Base-by-base conservation (phyloP, 2,888 invertebrate genomes). In the Oeneis ivallda region DNA sequence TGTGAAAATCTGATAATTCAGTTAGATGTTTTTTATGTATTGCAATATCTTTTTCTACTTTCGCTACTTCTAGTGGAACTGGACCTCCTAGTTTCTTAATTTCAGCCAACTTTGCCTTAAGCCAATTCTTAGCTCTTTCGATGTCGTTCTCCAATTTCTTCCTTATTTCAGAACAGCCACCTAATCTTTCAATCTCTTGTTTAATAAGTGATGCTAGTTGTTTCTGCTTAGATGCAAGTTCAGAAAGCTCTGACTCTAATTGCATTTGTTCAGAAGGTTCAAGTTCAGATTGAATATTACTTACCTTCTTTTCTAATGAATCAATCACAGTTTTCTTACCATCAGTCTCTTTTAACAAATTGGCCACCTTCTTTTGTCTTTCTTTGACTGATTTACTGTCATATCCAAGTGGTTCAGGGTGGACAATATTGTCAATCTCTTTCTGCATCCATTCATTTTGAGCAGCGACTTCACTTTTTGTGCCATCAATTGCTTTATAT, bases 261-360 rank as follows among this genome's bases (percentile, higher is more conserved):
- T 96, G 94, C 72, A 95, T 94, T 73, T 96, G 95, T 83, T 98
- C 98, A 0, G 94, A 94, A 7, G 96, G 94, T 82, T 98, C 98
- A 45, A 98, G 84, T 82, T 98, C 98, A 67, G 96, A 94, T 77
- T 96, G 95, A 89, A 98, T 95, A 72, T 96, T 96, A 68, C 94
- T 94, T 13, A 97, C 94, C 67, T 97, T 95, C 84, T 96, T 96
- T 74, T 96, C 95, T 34, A 98, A 87, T 0, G 96, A 95, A 75
- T 97, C 96, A 65, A 96, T 95, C 6, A 96, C 93, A 0, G 96
- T 94, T 76, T 96, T 95, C 82, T 97, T 97, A 9, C 96, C 95
- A 76, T 97, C 96, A 1, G 96, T 94, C 84, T 98, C 98, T 84
- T 96, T 96, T 60, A 96, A 87, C 64, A 96, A 87, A 61, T 94